Conservation (phyloP, 2,888 invertebrate species). For the Drosophila neotestacea region DNA sequence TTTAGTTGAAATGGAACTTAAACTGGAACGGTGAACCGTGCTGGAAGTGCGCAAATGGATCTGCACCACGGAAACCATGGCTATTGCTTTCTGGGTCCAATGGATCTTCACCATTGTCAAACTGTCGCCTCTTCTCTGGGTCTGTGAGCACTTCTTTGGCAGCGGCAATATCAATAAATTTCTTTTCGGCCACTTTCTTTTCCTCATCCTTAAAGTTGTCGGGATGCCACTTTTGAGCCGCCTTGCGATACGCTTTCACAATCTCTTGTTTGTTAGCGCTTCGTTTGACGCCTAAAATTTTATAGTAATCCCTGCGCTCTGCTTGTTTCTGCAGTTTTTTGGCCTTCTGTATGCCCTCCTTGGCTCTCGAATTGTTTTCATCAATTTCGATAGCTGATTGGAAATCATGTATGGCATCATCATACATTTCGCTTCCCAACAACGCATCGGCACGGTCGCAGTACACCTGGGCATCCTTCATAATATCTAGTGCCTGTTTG, state of each 20-base stretch:
- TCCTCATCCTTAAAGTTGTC: conserved; percentile 96
- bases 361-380: conserved; percentile 91
- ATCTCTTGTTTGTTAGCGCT: conserved; percentile 97
- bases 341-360: conserved; percentile 94
- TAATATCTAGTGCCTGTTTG: conserved; percentile 91
- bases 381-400: conserved; percentile 94
- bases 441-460: conserved; percentile 98
- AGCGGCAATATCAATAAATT: conserved; percentile 99
- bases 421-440: conserved; percentile 94
- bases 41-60: conserved; percentile 93
- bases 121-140: conserved; percentile 96
- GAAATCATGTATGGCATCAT: conserved; percentile 95
- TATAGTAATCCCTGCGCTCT: conserved; percentile 98
- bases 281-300: conserved; percentile 92
- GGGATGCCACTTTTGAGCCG: conserved; percentile 99
- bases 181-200: conserved; percentile 97
- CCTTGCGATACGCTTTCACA: conserved; percentile 97
- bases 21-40: conserved; percentile 97
- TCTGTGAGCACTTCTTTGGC: conserved; percentile 97
- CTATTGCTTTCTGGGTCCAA: conserved; percentile 94
- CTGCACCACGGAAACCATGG: conserved; percentile 87
- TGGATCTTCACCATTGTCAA: conserved; percentile 98
- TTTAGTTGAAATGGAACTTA: conserved; percentile 97
- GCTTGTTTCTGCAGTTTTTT: conserved; percentile 97
- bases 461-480: conserved; percentile 90